Conservation (phyloP, 2,797 vertebrate genomes). For the Melanotaenia maccullochi region DNA sequence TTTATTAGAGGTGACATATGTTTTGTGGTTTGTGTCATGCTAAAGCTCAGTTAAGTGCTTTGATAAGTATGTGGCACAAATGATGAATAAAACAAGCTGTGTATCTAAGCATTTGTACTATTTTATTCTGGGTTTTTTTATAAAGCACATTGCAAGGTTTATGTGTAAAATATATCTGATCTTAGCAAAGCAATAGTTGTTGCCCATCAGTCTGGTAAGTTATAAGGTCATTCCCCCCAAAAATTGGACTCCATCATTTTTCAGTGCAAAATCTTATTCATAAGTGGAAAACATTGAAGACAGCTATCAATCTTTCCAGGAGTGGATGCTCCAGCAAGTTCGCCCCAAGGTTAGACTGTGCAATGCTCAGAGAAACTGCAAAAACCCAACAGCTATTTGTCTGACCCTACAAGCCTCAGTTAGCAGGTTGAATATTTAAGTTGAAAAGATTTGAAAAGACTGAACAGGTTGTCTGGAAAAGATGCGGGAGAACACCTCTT, state of each 20-base stretch:
- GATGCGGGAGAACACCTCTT: too few species aligned
- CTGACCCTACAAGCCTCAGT: neutral
- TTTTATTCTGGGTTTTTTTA: too few species aligned
- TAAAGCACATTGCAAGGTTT: neutral
- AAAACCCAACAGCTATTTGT: neutral
- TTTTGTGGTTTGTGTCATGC: conserved; percentile 30
- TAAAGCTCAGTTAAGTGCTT: conserved; percentile 19
- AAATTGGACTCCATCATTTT: neutral
- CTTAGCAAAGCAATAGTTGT: neutral
- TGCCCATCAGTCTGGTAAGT: neutral
- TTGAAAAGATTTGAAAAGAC: too few species aligned
- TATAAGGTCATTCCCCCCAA: neutral
- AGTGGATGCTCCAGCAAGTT: neutral
- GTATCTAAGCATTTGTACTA: too few species aligned
- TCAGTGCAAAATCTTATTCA: neutral
- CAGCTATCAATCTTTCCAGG: neutral
- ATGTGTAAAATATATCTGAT: neutral
- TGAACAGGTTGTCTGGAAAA: too few species aligned
- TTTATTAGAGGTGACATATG: conserved; percentile 48
- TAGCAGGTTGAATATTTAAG: neutral
- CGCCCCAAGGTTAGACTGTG: neutral
- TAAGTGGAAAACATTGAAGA: neutral
- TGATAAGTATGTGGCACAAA: conserved; percentile 16
- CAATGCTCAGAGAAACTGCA: neutral
- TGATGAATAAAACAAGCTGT: conserved; percentile 24